Conservation (phyloP, 1,140 invertebrate species). For the Heliconius congener region DNA sequence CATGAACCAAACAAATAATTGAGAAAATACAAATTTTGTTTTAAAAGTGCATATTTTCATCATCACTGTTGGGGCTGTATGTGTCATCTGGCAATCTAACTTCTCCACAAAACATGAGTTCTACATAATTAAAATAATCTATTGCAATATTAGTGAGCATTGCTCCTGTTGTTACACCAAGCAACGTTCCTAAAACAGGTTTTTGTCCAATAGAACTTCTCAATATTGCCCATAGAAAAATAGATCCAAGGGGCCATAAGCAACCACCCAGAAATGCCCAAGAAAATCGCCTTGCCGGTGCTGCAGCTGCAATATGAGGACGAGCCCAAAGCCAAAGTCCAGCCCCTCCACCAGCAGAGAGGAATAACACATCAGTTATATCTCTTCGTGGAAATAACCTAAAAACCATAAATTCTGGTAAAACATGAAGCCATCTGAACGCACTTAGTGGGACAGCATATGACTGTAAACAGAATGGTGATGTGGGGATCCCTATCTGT, state of each 20-base stretch:
- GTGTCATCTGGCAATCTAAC: constrained; percentile 70
- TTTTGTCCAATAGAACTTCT: constrained; percentile 75
- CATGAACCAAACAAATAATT: constrained; percentile 13
- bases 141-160: constrained; percentile 77
- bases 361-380: constrained; percentile 75
- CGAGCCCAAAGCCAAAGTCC: constrained; percentile 77
- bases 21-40: not conserved
- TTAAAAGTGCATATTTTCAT: constrained; percentile 58
- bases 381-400: constrained; percentile 76
- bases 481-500: too few species aligned
- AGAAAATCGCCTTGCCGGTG: constrained; percentile 71
- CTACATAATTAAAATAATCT: constrained; percentile 79
- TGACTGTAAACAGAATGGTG: not conserved
- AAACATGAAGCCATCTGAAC: not conserved
- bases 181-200: constrained; percentile 68
- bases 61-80: constrained; percentile 76
- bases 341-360: constrained; percentile 72
- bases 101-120: constrained; percentile 77
- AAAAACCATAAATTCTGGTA: constrained; percentile 43
- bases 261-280: constrained; percentile 79
- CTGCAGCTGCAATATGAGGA: constrained; percentile 77
- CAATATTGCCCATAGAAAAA: constrained; percentile 78
- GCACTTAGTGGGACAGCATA: too few species aligned
- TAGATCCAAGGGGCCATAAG: constrained; percentile 75
- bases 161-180: constrained; percentile 72